Conservation (phyloP, 2,888 invertebrate genomes). For the Hydraecia micacea region DNA sequence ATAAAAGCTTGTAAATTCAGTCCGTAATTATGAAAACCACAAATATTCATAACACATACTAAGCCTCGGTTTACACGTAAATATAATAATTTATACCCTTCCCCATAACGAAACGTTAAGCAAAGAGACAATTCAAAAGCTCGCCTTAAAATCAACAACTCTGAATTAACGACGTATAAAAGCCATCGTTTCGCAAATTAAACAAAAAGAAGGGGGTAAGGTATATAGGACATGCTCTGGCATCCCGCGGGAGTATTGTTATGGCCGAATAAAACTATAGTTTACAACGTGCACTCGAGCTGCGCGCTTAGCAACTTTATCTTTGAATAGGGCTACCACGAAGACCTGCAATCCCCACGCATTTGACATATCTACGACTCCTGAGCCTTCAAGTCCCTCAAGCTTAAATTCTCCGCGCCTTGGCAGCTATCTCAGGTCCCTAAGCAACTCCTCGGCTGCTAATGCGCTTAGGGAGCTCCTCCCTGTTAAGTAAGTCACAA, state of each 20-base stretch:
- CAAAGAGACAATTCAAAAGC: constrained; percentile 59
- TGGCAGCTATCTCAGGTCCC: constrained; percentile 7
- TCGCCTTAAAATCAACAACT: constrained; percentile 66
- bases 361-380: constrained; percentile 8
- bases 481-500: background rate
- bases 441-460: background rate
- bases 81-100: constrained; percentile 45
- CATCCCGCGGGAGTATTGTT: constrained; percentile 76
- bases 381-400: background rate
- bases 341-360: constrained; percentile 18
- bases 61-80: constrained; percentile 46
- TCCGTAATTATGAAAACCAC: constrained; percentile 27
- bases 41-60: constrained; percentile 42
- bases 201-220: constrained; percentile 66
- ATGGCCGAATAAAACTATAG: constrained; percentile 83
- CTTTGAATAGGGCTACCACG: constrained; percentile 62
- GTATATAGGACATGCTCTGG: constrained; percentile 70
- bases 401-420: constrained; percentile 11
- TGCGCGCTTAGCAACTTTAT: constrained; percentile 81
- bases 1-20: constrained; percentile 8
- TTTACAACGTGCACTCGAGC: constrained; percentile 77
- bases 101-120: constrained; percentile 47
- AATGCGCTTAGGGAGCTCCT: background rate
- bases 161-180: constrained; percentile 72
- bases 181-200: constrained; percentile 69